Base-by-base conservation (phyloP, 92 coral and sea anemone genomes). In the Heteractis magnifica region DNA sequence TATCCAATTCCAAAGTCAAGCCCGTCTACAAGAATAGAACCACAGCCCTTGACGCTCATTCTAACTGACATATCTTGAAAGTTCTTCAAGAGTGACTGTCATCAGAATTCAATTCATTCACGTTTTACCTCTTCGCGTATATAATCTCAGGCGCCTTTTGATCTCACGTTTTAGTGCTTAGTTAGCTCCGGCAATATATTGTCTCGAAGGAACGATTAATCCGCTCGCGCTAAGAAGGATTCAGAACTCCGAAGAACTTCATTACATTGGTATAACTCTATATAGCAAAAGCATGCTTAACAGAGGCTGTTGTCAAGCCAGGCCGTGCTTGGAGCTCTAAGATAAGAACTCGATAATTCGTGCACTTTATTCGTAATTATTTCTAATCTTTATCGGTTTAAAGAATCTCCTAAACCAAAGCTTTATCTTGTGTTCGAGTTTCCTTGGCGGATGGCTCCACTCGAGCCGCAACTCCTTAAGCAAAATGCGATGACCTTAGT, bases 361-460 rank as follows among this genome's bases (percentile, higher is more conserved):
- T 62, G 21, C 70, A 62, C 70, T 62, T n/a, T 19, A 62, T 16
- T 62, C 70, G 23, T 7, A 3, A 23, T 2, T 62, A 62, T 6
- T n/a, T 62, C 70, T 18, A 62, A 62, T 62, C 70, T 20, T 62
- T 62, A 62, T 62, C 70, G 70, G 21, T 62, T 62, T 62, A 62
- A 5, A 9, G 70, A 62, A 62, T 62, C 20, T 62, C 70, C 70
- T 62, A 62, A 62, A 4, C 23, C 21, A 62, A 4, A 5, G 70
- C 18, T 12, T 62, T 62, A 62, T 62, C 70, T 62, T n/a, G 12
- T 1, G 70, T 18, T 62, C 18, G 70, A 62, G 5, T 6, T n/a
- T 62, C 7, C 26, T 62, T 12, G 10, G 26, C 70, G 70, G 70
- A 62, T 18, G 70, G 70, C 23, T 62, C 70, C 70, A 62, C 70